phyloP scores from a whole-genome alignment of 2,113 vertebrate genomes.

The Rhea americana region DNA sequence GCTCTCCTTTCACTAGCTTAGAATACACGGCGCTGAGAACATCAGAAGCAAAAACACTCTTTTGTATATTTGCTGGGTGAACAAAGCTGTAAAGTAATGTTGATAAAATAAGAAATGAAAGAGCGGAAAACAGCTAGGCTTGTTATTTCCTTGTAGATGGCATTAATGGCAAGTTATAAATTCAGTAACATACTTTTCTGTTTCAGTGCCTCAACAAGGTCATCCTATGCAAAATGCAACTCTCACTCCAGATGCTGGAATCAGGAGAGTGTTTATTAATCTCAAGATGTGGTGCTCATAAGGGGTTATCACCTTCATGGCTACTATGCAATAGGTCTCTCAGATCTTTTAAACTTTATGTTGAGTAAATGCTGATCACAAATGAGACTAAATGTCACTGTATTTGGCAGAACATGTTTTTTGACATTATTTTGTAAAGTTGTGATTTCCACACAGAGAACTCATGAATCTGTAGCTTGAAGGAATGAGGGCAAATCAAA shows the following conservation, averaged over 20 bases:
- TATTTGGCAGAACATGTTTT: not conserved
- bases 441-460: not conserved
- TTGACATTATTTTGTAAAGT: constrained; percentile 27
- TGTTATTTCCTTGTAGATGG: constrained; percentile 40
- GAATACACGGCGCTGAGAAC: not conserved
- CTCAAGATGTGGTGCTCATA: constrained; percentile 57
- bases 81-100: constrained; percentile 31
- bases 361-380: constrained; percentile 9
- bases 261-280: constrained; percentile 76
- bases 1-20: not conserved
- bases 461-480: not conserved
- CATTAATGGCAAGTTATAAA: constrained; percentile 52
- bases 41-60: not conserved
- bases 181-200: constrained; percentile 47
- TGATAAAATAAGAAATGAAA: constrained; percentile 41
- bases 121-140: not conserved
- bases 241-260: constrained; percentile 63
- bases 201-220: constrained; percentile 66
- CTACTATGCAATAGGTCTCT: constrained; percentile 10
- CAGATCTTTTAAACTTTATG: constrained; percentile 23
- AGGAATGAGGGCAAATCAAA: not conserved
- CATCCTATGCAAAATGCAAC: constrained; percentile 68
- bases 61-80: constrained; percentile 37
- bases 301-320: constrained; percentile 6
- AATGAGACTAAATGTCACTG: not conserved